Evolutionary conservation across 2,797 vertebrate genomes (phyloP), one percentile per base, ranked within the genome.

Genomic region (Taeniopygia guttata): DNA sequence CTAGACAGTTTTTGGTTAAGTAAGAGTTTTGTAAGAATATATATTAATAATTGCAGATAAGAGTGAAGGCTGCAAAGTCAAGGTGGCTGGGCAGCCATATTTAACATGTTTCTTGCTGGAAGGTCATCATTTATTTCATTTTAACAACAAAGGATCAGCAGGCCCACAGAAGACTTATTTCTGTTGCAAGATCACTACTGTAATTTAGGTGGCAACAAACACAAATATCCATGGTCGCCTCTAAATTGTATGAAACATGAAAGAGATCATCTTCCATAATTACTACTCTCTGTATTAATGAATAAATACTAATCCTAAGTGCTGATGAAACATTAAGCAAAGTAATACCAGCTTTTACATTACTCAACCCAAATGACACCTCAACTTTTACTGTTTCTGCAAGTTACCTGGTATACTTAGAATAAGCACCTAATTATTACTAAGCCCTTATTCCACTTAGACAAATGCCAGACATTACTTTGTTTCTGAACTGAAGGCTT

Each of bases 291-390:
- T 52, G 15, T 58, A 67, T 75, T 89, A 82, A 76, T 67, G 42
- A 82, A 79, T 70, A 93, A 93, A 74, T n/a, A 88, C 43, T 81
- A 90, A 78, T n/a, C 51, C 83, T 32, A 88, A 89, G 48, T 18
- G 32, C 45, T 86, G 32, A 94, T 40, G 73, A 94, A 93, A 93
- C 5, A 8, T 34, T 64, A 85, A 67, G 42, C 22, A 45, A 89
- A 92, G 40, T 27, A 93, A 73, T 59, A 59, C 26, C 63, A 93
- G 52, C 56, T 82, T 29, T 76, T 66, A 67, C 0, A 0, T 89
- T 86, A 88, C 81, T 46, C 68, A 95, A 81, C 10, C 17, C 56
- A 89, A 80, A 82, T 9, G 13, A 74, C 80, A 89, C 10, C 9
- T 2, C 54, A 60, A 78, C 36, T 84, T 90, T 46, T 59, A 76